These are phyloP conservation scores for Aelia acuminata DNA, from an alignment of 2,888 invertebrate species.

Conservation along the genomic window DNA sequence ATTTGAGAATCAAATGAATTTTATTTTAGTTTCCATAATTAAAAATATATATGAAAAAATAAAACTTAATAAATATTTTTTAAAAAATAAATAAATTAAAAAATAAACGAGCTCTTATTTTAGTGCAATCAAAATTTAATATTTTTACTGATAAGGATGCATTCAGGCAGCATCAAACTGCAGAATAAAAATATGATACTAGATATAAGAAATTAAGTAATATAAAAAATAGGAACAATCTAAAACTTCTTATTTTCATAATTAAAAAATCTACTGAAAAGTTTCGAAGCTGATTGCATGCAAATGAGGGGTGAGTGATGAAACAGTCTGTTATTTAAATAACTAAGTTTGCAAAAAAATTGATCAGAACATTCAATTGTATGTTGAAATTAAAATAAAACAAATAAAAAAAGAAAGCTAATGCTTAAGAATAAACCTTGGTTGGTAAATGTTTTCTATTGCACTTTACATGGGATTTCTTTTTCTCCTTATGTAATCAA, in stretches of 20 bases:
- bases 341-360: conserved; percentile 49
- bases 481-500: not conserved
- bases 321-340: conserved; percentile 57
- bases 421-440: conserved; percentile 15
- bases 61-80: not conserved
- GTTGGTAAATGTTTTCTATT: conserved; percentile 9
- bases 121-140: conserved; percentile 52
- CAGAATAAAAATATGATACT: conserved; percentile 57
- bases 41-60: conserved; percentile 53
- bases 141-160: conserved; percentile 57
- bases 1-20: not conserved
- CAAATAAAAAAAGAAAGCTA: conserved; percentile 45
- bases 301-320: conserved; percentile 63
- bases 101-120: conserved; percentile 46
- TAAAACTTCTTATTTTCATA: conserved; percentile 57
- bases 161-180: conserved; percentile 59
- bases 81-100: not conserved
- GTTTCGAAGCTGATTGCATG: conserved; percentile 63
- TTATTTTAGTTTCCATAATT: conserved; percentile 23
- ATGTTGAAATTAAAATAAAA: conserved; percentile 45
- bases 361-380: conserved; percentile 47
- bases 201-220: conserved; percentile 58
- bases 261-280: conserved; percentile 62
- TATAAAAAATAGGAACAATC: conserved; percentile 59
- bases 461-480: conserved; percentile 33